Conservation (phyloP, 2,113 vertebrate species). For the Tragelaphus strepsiceros region DNA sequence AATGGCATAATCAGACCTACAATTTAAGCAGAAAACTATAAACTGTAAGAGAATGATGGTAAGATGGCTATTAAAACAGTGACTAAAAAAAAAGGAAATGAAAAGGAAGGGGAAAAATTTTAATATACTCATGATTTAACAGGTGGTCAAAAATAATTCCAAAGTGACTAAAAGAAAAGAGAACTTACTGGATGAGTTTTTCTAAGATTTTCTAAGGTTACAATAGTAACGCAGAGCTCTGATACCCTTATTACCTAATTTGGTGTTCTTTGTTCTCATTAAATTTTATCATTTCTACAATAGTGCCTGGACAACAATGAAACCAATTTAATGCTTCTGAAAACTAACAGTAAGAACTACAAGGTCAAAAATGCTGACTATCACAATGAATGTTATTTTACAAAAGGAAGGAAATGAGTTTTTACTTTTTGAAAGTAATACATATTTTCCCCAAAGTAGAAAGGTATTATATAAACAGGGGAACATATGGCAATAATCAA, state of each 20-base stretch:
- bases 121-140: not conserved
- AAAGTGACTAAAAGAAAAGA: not conserved
- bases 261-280: not conserved
- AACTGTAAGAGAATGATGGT: not conserved
- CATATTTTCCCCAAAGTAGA: constrained; percentile 26
- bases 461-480: constrained; percentile 63
- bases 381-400: not conserved
- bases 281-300: not conserved
- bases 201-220: not conserved
- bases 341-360: not conserved
- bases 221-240: not conserved
- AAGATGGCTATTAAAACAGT: not conserved
- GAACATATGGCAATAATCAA: constrained; percentile 48
- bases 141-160: not conserved
- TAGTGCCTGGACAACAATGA: not conserved
- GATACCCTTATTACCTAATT: not conserved
- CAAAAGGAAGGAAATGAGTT: constrained; percentile 62
- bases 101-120: not conserved
- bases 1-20: not conserved
- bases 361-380: not conserved
- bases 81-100: not conserved
- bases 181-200: not conserved
- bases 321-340: not conserved
- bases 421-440: constrained; percentile 66
- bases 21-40: not conserved